Evolutionary conservation across 2,888 invertebrate species (phyloP), one percentile per base, ranked within the genome.

Genomic region (Meta bourneti): DNA sequence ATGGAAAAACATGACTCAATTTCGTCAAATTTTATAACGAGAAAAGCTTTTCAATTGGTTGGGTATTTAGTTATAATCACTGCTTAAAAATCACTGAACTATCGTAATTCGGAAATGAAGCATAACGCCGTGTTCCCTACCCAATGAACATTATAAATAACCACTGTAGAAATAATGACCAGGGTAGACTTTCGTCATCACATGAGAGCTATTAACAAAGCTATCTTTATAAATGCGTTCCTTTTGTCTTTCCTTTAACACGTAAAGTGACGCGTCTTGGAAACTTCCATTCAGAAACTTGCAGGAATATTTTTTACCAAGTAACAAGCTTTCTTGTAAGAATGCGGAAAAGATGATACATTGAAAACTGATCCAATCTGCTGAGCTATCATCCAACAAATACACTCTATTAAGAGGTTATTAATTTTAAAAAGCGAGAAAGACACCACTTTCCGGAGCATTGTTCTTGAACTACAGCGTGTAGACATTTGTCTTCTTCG

Each of bases 281-380:
- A 49, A 19, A 71, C 19, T 34, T 34, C 34, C 34, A 34, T 34
- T 34, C 34, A 34, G 34, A n/a, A n/a, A n/a, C 34, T 34, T 34
- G 1, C 34, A 34, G 1, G 4, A 34, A 34, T 4, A 2, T 34
- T 34, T 34, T 34, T 34, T 34, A 34, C 34, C 34, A 61, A 75
- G 20, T 70, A 54, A 74, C 54, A 54, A 77, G 19, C 19, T 5
- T 34, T 54, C 61, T 34, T 52, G n/a, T 34, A 20, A 52, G 82
- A 80, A 80, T 61, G 16, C 20, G 20, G 34, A 0, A n/a, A 48
- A 69, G 78, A 78, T 78, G 77, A 70, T 77, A 48, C 78, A 78
- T 86, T 78, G 85, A 86, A 86, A 86, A 86, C 77, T 86, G 77
- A 86, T 78, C 77, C 77, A 77, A 78, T 86, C 78, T 86, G 34